Percentiles rank a stretch among this genome's conserved stretches.
phyloP scores from a whole-genome alignment of 2,888 invertebrate species.

The Malachius bipustulatus region DNA sequence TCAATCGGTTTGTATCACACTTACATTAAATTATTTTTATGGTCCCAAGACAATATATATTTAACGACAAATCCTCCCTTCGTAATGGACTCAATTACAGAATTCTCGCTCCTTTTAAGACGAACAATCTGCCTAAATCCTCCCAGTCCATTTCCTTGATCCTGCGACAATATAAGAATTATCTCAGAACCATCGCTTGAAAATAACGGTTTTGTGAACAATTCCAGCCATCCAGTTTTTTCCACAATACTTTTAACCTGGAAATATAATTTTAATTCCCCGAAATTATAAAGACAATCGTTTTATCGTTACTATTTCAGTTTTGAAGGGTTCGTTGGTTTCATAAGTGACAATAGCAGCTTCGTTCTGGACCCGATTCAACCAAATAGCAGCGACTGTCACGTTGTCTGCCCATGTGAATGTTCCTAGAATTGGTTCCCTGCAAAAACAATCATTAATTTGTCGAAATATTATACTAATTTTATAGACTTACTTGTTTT shows the following conservation, averaged over 20 bases:
- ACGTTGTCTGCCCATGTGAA: constrained; percentile 66
- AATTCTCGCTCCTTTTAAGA: constrained; percentile 36
- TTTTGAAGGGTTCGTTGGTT: constrained; percentile 13
- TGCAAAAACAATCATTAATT: constrained; percentile 17
- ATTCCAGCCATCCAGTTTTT: constrained; percentile 65
- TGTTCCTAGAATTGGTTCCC: constrained; percentile 50
- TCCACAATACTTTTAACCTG: constrained; percentile 40
- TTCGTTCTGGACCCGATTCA: constrained; percentile 77
- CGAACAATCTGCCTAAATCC: constrained; percentile 56
- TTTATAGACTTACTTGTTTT: constrained; percentile 30
- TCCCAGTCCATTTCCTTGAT: constrained; percentile 43
- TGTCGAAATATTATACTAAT: background rate
- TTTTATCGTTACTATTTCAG: constrained; percentile 15
- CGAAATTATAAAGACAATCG: background rate
- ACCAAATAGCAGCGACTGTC: constrained; percentile 69
- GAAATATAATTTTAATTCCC: constrained; percentile 19
- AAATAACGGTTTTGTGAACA: constrained; percentile 58
- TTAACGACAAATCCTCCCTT: constrained; percentile 57
- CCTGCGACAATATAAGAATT: constrained; percentile 61
- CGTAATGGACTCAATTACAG: constrained; percentile 38
- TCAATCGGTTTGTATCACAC: no score
- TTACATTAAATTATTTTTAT: constrained; percentile 53
- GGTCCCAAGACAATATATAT: constrained; percentile 63
- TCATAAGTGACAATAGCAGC: constrained; percentile 36
- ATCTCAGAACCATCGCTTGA: constrained; percentile 55